Percentiles rank a stretch among this genome's conserved stretches.
Conservation (phyloP, 2,113 vertebrate species). For the Heterotis niloticus region DNA sequence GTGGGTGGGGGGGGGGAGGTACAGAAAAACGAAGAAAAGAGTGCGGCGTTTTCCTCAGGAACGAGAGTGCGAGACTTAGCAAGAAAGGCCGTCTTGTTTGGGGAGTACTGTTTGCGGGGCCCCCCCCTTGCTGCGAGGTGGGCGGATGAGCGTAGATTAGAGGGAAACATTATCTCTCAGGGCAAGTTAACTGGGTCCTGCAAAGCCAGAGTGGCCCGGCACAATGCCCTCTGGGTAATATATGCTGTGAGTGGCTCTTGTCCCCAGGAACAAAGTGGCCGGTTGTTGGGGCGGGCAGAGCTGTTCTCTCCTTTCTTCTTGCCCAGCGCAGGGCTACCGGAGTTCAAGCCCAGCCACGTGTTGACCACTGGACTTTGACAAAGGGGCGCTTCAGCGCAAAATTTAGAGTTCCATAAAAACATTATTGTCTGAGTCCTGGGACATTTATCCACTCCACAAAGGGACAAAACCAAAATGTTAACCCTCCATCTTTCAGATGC, state of each 20-base stretch:
- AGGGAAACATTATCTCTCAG: slow-evolving; percentile 79
- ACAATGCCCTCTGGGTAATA: slow-evolving; percentile 64
- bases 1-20: background rate
- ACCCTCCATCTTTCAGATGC: slow-evolving; percentile 57
- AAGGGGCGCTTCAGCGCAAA: slow-evolving; percentile 80
- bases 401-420: slow-evolving; percentile 88
- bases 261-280: slow-evolving; percentile 75
- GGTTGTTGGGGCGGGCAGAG: slow-evolving; percentile 63
- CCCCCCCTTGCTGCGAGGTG: slow-evolving; percentile 49
- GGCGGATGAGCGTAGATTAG: slow-evolving; percentile 73
- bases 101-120: slow-evolving; percentile 64
- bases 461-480: slow-evolving; percentile 74
- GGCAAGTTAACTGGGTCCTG: slow-evolving; percentile 64
- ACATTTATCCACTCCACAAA: slow-evolving; percentile 78
- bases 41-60: slow-evolving; percentile 35
- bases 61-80: slow-evolving; percentile 21
- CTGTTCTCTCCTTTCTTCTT: slow-evolving; percentile 47
- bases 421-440: slow-evolving; percentile 80
- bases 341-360: slow-evolving; percentile 84
- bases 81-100: slow-evolving; percentile 67
- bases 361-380: slow-evolving; percentile 74
- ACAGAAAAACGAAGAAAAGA: slow-evolving; percentile 11
- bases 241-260: slow-evolving; percentile 65
- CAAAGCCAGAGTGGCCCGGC: slow-evolving; percentile 58
- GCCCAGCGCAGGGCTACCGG: slow-evolving; percentile 60